phyloP scores from a whole-genome alignment of 2,113 vertebrate species.

The Percopsis transmontana region DNA sequence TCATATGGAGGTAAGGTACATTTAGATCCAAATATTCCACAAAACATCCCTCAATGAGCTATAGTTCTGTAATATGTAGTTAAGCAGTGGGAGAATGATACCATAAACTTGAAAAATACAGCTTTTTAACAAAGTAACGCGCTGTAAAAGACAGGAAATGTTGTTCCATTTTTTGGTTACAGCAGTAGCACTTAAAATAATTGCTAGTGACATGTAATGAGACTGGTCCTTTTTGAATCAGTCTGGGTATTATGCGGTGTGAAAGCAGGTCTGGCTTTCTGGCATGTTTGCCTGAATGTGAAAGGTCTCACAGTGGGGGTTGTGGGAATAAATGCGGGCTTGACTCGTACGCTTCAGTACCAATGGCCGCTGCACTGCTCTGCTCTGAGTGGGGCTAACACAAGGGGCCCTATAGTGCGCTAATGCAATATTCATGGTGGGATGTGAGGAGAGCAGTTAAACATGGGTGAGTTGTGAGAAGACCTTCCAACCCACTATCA shows the following conservation, averaged over 20 bases:
- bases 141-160: slow-evolving; percentile 12
- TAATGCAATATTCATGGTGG: slow-evolving; percentile 81
- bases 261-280: slow-evolving; percentile 41
- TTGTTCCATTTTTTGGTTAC: neutral
- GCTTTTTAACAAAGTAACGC: slow-evolving; percentile 7
- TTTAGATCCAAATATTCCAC: no score
- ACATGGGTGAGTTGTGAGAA: slow-evolving; percentile 69
- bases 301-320: slow-evolving; percentile 23
- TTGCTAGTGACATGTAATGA: slow-evolving; percentile 49
- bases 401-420: slow-evolving; percentile 63
- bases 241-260: slow-evolving; percentile 27
- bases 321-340: slow-evolving; percentile 15
- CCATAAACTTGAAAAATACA: slow-evolving; percentile 10
- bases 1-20: no score
- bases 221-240: slow-evolving; percentile 33
- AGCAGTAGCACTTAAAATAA: slow-evolving; percentile 38
- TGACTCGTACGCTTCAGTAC: slow-evolving; percentile 41
- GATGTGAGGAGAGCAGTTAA: slow-evolving; percentile 67
- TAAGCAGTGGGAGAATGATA: no score
- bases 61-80: neutral
- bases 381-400: slow-evolving; percentile 56
- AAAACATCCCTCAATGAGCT: no score
- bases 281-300: slow-evolving; percentile 38
- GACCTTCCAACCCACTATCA: slow-evolving; percentile 68
- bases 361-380: slow-evolving; percentile 38